Evolutionary conservation across 2,113 vertebrate genomes (phyloP).

Genomic region (Trinectes maculatus): DNA sequence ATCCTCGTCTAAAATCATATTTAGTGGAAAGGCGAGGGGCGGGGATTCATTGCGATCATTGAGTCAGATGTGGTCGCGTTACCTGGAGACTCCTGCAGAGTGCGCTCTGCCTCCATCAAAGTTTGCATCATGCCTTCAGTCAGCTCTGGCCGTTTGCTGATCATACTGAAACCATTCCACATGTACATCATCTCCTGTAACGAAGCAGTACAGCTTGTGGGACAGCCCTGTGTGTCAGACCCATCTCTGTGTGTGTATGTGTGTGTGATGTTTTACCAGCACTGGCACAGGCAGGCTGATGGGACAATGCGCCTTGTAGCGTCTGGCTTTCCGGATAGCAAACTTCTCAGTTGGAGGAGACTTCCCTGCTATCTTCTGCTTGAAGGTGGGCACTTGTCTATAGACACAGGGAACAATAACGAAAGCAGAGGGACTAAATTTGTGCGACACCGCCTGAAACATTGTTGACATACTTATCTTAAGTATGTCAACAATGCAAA

Average conservation of each 20-base stretch:
- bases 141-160: constrained; percentile 78
- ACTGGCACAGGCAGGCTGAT: constrained; percentile 80
- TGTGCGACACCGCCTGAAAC: too few species aligned
- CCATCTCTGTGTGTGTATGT: neutral
- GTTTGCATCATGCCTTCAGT: constrained; percentile 83
- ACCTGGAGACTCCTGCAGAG: constrained; percentile 78
- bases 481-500: too few species aligned
- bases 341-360: constrained; percentile 88
- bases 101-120: constrained; percentile 77
- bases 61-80: constrained; percentile 11
- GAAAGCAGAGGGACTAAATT: neutral
- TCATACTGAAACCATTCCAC: constrained; percentile 87
- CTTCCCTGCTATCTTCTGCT: constrained; percentile 88
- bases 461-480: too few species aligned
- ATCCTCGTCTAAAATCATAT: neutral
- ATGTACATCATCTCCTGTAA: constrained; percentile 89
- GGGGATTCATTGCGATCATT: too few species aligned
- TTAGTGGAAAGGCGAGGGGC: neutral
- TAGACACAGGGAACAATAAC: neutral
- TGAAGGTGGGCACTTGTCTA: constrained; percentile 83
- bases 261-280: constrained; percentile 73
- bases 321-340: constrained; percentile 85
- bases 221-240: neutral
- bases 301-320: constrained; percentile 76
- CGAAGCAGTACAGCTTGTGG: neutral